A percentile compares a stretch with the other conserved stretches of the same genome.
phyloP scores from a whole-genome alignment of 1,140 invertebrate genomes.

The Sycophaga agraensis region DNA sequence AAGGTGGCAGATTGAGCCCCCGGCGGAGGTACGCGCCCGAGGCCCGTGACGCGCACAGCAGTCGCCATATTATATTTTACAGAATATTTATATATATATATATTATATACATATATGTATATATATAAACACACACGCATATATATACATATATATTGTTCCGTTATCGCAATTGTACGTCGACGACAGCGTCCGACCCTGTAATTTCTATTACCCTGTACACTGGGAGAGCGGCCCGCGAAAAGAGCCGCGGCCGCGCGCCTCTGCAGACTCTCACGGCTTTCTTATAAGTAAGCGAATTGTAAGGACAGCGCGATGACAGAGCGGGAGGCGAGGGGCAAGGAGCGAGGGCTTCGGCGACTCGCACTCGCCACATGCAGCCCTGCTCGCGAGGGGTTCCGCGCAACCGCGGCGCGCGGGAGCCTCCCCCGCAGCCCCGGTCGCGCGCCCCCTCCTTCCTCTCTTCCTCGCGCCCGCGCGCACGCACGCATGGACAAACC shows the following conservation, averaged over 20 bases:
- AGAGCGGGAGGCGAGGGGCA: too few species aligned
- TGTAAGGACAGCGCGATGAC: too few species aligned
- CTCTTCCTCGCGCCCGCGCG: too few species aligned
- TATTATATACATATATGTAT: too few species aligned
- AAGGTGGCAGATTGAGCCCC: too few species aligned
- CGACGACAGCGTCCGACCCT: slow-evolving; percentile 16
- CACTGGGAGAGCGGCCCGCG: neutral
- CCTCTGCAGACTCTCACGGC: too few species aligned
- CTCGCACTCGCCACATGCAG: neutral
- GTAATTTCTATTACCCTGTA: neutral
- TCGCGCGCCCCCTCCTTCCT: neutral
- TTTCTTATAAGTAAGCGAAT: too few species aligned
- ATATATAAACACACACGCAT: too few species aligned
- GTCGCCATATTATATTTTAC: slow-evolving; percentile 51
- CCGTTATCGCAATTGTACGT: slow-evolving; percentile 46
- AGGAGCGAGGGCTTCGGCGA: neutral
- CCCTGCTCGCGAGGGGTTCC: neutral
- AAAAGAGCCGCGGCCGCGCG: too few species aligned
- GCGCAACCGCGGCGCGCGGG: neutral
- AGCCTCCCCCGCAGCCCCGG: neutral
- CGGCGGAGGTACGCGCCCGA: slow-evolving; percentile 18
- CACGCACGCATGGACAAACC: too few species aligned
- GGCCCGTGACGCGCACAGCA: slow-evolving; percentile 25
- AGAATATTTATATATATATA: slow-evolving; percentile 46
- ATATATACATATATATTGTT: slow-evolving; percentile 45